These are phyloP conservation scores for Drosophila tristis DNA, from an alignment of 1,140 invertebrate species.

Conservation along the genomic window DNA sequence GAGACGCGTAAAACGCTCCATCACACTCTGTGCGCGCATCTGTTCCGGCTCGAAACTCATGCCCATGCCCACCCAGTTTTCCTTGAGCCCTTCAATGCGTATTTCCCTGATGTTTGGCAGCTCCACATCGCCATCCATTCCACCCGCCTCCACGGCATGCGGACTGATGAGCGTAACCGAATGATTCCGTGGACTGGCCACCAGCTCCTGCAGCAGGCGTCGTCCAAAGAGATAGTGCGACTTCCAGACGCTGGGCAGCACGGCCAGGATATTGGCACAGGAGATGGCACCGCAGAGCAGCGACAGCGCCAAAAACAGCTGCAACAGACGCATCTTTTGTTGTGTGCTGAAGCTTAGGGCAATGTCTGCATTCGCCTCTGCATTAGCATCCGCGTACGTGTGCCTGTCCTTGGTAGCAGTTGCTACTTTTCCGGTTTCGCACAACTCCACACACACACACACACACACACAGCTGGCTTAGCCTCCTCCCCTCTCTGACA, in stretches of 20 bases:
- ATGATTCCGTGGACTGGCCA: conserved; percentile 83
- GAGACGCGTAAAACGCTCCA: conserved; percentile 70
- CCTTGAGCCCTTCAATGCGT: conserved; percentile 61
- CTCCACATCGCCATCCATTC: conserved; percentile 2
- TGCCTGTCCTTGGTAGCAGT: conserved; percentile 12
- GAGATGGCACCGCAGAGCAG: conserved; percentile 36
- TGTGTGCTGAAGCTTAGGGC: not conserved
- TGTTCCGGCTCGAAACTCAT: conserved; percentile 74
- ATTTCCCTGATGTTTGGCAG: conserved; percentile 61
- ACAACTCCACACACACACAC: conserved; percentile 8
- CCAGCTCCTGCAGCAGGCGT: conserved; percentile 84
- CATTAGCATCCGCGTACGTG: conserved; percentile 38
- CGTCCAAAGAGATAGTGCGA: conserved; percentile 79
- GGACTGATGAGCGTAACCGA: conserved; percentile 82
- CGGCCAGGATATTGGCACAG: conserved; percentile 70
- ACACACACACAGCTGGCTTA: conserved; percentile 12
- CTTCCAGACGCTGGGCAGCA: conserved; percentile 79
- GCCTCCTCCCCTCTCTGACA: not conserved
- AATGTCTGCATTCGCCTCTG: conserved; percentile 6
- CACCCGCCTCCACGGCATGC: conserved; percentile 36
- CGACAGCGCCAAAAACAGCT: conserved; percentile 41
- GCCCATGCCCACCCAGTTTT: conserved; percentile 85
- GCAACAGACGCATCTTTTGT: conserved; percentile 53
- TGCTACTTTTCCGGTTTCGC: conserved; percentile 67
- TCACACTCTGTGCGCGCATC: conserved; percentile 63